A percentile compares a stretch with the other conserved stretches of the same genome.
Evolutionary conservation across 1,140 invertebrate species (phyloP).

Genomic region (Zaprionus kolodkinae): DNA sequence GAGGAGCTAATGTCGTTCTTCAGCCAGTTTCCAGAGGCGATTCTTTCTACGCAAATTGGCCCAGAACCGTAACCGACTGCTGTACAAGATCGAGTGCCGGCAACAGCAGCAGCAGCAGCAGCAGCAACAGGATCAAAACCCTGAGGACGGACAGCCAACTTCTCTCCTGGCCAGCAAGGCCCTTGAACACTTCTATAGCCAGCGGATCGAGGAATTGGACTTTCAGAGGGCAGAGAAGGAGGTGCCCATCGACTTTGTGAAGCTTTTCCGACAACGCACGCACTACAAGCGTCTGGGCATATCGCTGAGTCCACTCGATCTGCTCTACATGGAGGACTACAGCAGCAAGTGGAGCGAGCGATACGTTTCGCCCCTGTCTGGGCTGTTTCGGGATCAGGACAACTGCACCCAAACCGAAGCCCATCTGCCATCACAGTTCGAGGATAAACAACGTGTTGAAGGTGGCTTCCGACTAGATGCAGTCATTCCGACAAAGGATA

Average conservation of each 20-base stretch:
- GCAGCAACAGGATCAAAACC: background rate
- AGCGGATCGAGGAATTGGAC: background rate
- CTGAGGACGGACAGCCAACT: background rate
- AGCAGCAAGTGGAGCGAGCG: background rate
- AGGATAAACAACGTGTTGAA: background rate
- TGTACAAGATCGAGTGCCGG: background rate
- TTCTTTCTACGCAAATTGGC: background rate
- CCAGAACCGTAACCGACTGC: background rate
- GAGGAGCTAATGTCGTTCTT: background rate
- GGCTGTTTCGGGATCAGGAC: background rate
- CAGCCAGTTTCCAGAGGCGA: background rate
- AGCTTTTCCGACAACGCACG: slow-evolving; percentile 30
- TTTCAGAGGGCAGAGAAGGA: background rate
- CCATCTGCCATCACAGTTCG: background rate
- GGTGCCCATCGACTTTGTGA: slow-evolving; percentile 28
- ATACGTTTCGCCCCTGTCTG: background rate
- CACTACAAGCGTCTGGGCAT: slow-evolving; percentile 37
- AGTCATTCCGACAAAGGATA: background rate
- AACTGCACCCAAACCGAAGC: slow-evolving; percentile 5
- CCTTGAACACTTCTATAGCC: background rate
- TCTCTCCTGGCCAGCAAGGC: background rate
- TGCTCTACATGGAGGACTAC: slow-evolving; percentile 24
- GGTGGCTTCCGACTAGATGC: background rate
- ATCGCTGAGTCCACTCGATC: slow-evolving; percentile 31
- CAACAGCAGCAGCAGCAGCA: background rate